Evolutionary conservation across 2,888 invertebrate genomes (phyloP), one percentile per base, ranked within the genome.

Genomic region (Habrosyne pyritoides): DNA sequence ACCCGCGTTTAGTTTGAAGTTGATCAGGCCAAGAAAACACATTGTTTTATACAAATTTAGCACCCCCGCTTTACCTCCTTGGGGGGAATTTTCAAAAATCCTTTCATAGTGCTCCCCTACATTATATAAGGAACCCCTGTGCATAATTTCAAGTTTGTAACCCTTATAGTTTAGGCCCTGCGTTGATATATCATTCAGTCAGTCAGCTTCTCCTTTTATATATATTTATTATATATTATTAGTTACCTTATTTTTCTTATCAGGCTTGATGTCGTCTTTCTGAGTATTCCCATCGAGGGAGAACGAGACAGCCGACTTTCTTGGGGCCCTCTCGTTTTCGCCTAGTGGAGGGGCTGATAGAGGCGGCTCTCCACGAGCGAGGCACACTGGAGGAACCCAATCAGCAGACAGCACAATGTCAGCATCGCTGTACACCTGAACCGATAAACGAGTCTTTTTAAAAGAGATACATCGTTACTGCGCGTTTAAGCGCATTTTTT

Each of bases 361-460:
- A 21, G 94, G 94, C 30, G 95, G 94, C 71, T 95, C 94, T 59
- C 94, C 94, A 49, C 97, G 96, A 54, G 96, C 95, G 78, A 97
- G 94, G 67, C 96, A 96, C 71, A 97, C 95, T 42, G 97, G 97
- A 66, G 97, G 97, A 66, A 97, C 96, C 96, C 97, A 97, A 66
- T 97, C 97, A 61, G 96, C 96, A 46, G 97, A 96, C 73, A 97
- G 93, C 60, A 97, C 96, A 78, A 97, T 97, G 84, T 97, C 97
- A 57, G 97, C 97, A 87, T 97, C 97, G 81, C 96, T 96, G 87
- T 97, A 97, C 67, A 96, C 95, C 93, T 94, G 78, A 12, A 42
- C 24, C 22, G 24, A 47, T 12, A 47, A 22, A 47, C 47, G 47
- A 18, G 42, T 42, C 42, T 42, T 2, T 42, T 42, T 18, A 42